Conservation (phyloP, 2,113 vertebrate genomes). For the Eudyptes chrysolophus region DNA sequence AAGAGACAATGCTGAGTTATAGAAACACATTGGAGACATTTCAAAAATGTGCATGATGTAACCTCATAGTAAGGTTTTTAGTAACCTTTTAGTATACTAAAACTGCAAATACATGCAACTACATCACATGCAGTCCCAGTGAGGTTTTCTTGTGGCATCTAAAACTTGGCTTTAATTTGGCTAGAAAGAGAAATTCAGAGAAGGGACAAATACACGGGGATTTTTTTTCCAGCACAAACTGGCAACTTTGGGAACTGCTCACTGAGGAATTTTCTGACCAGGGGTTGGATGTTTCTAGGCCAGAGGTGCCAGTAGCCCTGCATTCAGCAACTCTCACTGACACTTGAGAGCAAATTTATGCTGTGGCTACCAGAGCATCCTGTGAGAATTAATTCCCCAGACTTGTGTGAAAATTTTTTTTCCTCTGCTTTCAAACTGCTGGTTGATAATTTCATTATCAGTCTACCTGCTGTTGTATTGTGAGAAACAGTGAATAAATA, state of each 20-base stretch:
- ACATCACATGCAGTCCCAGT: neutral
- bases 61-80: neutral
- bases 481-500: constrained; percentile 21
- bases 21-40: neutral
- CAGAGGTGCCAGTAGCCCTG: neutral
- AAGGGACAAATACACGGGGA: rapidly evolving
- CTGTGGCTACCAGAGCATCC: neutral
- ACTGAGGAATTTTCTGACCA: neutral
- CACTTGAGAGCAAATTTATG: neutral
- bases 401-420: neutral
- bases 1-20: neutral
- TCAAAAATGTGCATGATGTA: neutral
- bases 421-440: neutral
- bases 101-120: rapidly evolving
- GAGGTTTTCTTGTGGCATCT: neutral
- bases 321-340: neutral
- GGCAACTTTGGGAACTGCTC: neutral
- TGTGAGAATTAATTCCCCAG: neutral
- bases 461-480: neutral
- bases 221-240: neutral
- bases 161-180: neutral
- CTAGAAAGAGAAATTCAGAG: neutral
- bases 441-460: constrained; percentile 33
- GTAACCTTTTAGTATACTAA: neutral
- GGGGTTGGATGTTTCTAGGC: neutral